Evolutionary conservation across 2,113 vertebrate genomes (phyloP), one percentile per base, ranked within the genome.

Genomic region (Peromyscus polionotus): DNA sequence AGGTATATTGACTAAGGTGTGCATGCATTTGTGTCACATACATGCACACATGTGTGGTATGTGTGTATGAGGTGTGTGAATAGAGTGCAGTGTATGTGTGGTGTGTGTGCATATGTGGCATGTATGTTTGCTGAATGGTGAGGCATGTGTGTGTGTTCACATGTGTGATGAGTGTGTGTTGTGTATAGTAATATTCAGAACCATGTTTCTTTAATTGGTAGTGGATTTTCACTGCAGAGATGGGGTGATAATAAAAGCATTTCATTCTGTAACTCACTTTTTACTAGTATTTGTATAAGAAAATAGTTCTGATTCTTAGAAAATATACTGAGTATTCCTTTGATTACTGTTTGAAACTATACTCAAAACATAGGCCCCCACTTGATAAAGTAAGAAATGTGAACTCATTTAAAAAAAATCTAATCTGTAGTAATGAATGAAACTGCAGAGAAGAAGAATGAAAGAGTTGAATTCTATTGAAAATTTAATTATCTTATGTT

Each of bases 361-460:
- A 70, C 45, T 59, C 92, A 75, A 61, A 45, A 59, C 77, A 22
- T 28, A 59, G 48, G 39, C 96, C 95, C 28, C 19, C 76, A 31
- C 85, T 84, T 68, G 33, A 90, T 59, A 91, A 72, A 54, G 14
- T 65, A 79, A 79, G 26, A 80, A 92, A 54, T 79, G 7, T 1
- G 67, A 93, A 45, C 39, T 70, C 19, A 75, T 26, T 90, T 80
- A 42, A 97, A 93, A 96, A 96, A 92, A 92, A 79, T 31, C 12
- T 86, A 90, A 87, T 65, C 5, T 79, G 5, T 13, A 28, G 54
- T 31, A 80, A 54, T 67, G 81, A 91, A 79, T 59, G 70, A 75
- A 94, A 51, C 65, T 48, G 0, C 16, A 31, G 22, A 2, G 22
- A 88, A 42, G 33, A 63, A 39, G 17, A 68, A 51, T 73, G n/a